phyloP scores from a whole-genome alignment of 2,113 vertebrate species.

The Apus apus region DNA sequence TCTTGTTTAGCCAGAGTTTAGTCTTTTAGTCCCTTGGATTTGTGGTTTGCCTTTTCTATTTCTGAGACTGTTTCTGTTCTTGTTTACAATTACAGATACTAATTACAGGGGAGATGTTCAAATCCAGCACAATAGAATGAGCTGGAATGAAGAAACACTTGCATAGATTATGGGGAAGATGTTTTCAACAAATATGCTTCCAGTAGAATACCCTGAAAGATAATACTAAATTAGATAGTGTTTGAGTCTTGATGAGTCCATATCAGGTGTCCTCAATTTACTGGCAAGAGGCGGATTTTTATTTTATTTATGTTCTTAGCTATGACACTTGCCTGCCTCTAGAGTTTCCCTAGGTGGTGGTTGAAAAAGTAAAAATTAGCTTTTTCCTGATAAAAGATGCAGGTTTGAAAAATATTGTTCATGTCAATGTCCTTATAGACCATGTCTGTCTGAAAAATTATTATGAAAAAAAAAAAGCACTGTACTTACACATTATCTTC shows the following conservation, averaged over 20 bases:
- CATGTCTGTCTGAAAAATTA: neutral
- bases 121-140: slow-evolving; percentile 24
- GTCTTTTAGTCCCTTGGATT: neutral
- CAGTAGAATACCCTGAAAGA: neutral
- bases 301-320: neutral
- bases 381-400: neutral
- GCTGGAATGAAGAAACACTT: slow-evolving; percentile 33
- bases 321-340: neutral
- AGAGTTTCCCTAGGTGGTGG: neutral
- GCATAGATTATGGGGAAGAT: neutral
- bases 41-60: neutral
- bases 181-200: neutral
- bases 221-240: slow-evolving; percentile 23
- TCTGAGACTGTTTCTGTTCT: slow-evolving; percentile 18
- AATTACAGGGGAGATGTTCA: slow-evolving; percentile 38
- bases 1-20: neutral
- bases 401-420: slow-evolving; percentile 4
- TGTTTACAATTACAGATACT: slow-evolving; percentile 35
- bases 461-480: neutral
- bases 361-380: neutral
- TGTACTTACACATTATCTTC: neutral
- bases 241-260: neutral
- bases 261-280: slow-evolving; percentile 18
- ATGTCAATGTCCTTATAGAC: neutral
- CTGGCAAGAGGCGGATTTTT: neutral